Conservation (phyloP, 2,113 vertebrate genomes). For the Poeciliopsis prolifica region DNA sequence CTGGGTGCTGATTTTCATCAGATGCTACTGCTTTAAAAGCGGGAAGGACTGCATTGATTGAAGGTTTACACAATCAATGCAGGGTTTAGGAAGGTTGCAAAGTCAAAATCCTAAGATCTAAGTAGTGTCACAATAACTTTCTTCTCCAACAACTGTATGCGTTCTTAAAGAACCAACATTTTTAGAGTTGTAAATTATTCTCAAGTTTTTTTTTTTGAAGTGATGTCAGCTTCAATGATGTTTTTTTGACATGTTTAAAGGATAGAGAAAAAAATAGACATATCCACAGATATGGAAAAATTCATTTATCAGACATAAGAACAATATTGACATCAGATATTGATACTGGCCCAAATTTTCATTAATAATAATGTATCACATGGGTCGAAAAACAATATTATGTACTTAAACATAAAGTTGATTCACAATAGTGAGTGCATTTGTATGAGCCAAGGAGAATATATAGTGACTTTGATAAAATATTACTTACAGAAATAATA, state of each 20-base stretch:
- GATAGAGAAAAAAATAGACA: too few relatives aligned
- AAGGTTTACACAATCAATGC: slow-evolving; percentile 63
- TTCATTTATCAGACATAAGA: too few relatives aligned
- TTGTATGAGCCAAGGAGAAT: not conserved
- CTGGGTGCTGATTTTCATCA: slow-evolving; percentile 38
- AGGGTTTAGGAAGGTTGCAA: slow-evolving; percentile 54
- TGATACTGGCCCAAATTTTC: too few relatives aligned
- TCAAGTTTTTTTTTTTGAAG: not conserved
- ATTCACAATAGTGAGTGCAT: not conserved
- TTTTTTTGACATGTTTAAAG: too few relatives aligned
- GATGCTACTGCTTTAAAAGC: slow-evolving; percentile 61
- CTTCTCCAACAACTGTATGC: not conserved
- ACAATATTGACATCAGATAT: too few relatives aligned
- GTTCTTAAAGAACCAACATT: not conserved
- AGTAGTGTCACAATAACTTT: slow-evolving; percentile 33
- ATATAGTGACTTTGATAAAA: not conserved
- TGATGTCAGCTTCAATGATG: not conserved
- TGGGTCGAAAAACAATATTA: not conserved
- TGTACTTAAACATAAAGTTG: too few relatives aligned
- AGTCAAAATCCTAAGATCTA: slow-evolving; percentile 44
- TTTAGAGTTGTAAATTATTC: not conserved
- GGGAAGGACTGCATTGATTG: slow-evolving; percentile 59
- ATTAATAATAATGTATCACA: not conserved
- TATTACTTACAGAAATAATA: not conserved
- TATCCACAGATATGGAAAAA: too few relatives aligned